Percentiles rank a stretch among this genome's conserved stretches.
Conservation (phyloP, 2,888 invertebrate genomes). For the Apamea anceps region DNA sequence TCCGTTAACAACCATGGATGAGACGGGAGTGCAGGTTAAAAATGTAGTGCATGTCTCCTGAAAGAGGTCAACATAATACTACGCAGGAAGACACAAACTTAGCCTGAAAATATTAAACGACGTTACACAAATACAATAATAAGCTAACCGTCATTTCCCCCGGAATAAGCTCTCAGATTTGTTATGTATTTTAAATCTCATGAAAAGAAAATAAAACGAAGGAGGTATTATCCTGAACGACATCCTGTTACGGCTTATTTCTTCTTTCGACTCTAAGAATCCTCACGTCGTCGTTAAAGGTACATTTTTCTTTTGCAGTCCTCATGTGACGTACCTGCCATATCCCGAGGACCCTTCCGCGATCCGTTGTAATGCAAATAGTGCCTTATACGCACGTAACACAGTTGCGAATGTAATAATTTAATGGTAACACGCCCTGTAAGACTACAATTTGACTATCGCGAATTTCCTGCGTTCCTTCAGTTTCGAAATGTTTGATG, state of each 20-base stretch:
- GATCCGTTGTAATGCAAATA: constrained; percentile 81
- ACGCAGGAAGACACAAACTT: background rate
- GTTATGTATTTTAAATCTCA: constrained; percentile 73
- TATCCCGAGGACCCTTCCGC: constrained; percentile 85
- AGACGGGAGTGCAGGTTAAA: constrained; percentile 68
- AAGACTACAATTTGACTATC: constrained; percentile 91
- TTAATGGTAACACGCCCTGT: constrained; percentile 87
- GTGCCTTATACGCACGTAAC: constrained; percentile 85
- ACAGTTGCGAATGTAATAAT: constrained; percentile 89
- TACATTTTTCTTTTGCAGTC: constrained; percentile 90
- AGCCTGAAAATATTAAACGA: constrained; percentile 28
- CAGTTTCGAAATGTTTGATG: constrained; percentile 82
- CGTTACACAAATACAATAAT: constrained; percentile 48
- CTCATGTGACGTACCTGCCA: constrained; percentile 87
- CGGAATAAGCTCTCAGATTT: constrained; percentile 57
- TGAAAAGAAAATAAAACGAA: constrained; percentile 85
- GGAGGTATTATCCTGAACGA: constrained; percentile 88
- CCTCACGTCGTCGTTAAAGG: constrained; percentile 89
- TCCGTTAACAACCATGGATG: constrained; percentile 75
- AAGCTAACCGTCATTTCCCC: constrained; percentile 57
- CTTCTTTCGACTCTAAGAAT: constrained; percentile 87
- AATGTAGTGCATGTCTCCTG: constrained; percentile 63
- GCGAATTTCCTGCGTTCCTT: constrained; percentile 87
- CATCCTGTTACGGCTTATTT: constrained; percentile 90
- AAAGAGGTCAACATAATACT: constrained; percentile 26